Percentiles rank a stretch among this genome's conserved stretches.
These are phyloP conservation scores for Microctenopoma stevenorrisi DNA, from an alignment of 2,797 vertebrate genomes.

Conservation along the genomic window DNA sequence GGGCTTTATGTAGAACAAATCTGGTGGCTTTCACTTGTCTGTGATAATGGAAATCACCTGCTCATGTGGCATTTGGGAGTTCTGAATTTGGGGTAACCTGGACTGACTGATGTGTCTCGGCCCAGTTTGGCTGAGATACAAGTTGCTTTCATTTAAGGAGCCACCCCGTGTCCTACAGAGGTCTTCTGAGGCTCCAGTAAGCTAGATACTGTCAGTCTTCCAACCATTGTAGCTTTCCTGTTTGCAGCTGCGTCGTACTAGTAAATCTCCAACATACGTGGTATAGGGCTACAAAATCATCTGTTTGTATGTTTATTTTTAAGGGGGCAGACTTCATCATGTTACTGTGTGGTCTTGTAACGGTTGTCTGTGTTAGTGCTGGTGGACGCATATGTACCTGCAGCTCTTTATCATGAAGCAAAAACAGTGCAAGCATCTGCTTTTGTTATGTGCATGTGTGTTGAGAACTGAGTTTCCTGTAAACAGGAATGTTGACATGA, in stretches of 20 bases:
- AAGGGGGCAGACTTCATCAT: slow-evolving; percentile 22
- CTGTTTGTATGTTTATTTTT: slow-evolving; percentile 31
- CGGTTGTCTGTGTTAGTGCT: background rate
- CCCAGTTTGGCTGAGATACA: background rate
- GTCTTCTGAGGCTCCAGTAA: slow-evolving; percentile 50
- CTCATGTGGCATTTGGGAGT: background rate
- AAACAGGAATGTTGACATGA: slow-evolving; percentile 9
- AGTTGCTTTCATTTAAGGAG: slow-evolving; percentile 36
- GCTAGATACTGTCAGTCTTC: slow-evolving; percentile 47
- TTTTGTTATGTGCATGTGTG: slow-evolving; percentile 54
- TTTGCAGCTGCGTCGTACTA: slow-evolving; percentile 51
- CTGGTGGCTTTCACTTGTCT: background rate
- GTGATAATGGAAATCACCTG: background rate
- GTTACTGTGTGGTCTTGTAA: slow-evolving; percentile 47
- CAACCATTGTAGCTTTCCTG: slow-evolving; percentile 42
- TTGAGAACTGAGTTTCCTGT: slow-evolving; percentile 11
- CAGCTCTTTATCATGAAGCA: slow-evolving; percentile 56
- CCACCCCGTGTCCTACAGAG: slow-evolving; percentile 9
- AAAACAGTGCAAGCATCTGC: slow-evolving; percentile 65
- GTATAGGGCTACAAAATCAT: slow-evolving; percentile 36
- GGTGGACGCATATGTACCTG: slow-evolving; percentile 29
- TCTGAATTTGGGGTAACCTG: background rate
- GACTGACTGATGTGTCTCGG: background rate
- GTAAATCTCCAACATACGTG: slow-evolving; percentile 51
- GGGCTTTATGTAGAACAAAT: background rate